phyloP scores from a whole-genome alignment of 2,888 invertebrate genomes.

The Eristalinus aeneus region DNA sequence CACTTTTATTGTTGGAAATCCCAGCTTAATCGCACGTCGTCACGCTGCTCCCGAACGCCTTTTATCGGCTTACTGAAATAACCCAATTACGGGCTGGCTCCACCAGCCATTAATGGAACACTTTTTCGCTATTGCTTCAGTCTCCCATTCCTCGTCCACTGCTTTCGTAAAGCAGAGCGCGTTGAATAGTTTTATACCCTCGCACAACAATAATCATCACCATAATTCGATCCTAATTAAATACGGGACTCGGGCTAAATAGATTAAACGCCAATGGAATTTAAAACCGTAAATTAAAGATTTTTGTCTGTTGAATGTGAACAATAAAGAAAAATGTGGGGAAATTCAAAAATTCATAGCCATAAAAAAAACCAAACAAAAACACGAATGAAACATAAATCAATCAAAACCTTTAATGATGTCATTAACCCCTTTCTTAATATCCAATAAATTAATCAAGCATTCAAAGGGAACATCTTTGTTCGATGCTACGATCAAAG shows the following conservation, averaged over 20 bases:
- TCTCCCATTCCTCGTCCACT: background rate
- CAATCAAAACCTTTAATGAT: conserved; percentile 37
- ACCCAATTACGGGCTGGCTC: too few relatives aligned
- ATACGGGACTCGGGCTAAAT: background rate
- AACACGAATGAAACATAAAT: conserved; percentile 32
- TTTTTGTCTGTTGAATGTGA: background rate
- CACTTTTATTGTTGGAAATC: background rate
- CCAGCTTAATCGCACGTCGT: background rate
- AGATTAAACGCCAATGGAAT: conserved; percentile 9
- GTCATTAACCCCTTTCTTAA: conserved; percentile 37
- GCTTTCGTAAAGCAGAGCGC: background rate
- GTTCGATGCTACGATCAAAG: background rate
- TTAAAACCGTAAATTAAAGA: conserved; percentile 5
- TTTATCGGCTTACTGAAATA: background rate
- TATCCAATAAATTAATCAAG: conserved; percentile 18
- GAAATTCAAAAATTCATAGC: conserved; percentile 9
- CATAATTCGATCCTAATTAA: background rate
- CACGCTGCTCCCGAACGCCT: background rate
- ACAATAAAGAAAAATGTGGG: background rate
- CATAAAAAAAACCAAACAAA: conserved; percentile 21
- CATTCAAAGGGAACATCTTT: conserved; percentile 25
- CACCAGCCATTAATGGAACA: background rate
- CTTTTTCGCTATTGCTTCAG: too few relatives aligned
- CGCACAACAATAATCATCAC: background rate
- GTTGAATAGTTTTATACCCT: background rate